Conservation (phyloP, 2,113 vertebrate species). For the Acrocephalus kingi region DNA sequence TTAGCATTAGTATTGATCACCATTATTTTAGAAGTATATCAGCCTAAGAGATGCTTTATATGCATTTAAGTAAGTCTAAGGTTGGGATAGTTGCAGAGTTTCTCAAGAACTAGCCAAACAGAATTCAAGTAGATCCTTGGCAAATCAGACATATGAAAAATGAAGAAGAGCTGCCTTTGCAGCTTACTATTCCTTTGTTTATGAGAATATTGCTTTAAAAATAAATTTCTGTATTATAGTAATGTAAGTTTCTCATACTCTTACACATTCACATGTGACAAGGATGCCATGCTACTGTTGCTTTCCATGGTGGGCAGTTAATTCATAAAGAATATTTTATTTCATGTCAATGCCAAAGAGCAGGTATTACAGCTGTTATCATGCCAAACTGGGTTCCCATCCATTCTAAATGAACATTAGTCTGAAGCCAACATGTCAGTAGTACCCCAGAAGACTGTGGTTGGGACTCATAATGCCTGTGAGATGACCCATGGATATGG, state of each 20-base stretch:
- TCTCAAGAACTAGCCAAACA: not conserved
- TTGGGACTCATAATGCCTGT: not conserved
- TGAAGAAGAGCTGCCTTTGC: not conserved
- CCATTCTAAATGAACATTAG: not conserved
- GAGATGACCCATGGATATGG: accelerated
- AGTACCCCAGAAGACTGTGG: not conserved
- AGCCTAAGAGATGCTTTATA: not conserved
- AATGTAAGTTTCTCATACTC: not conserved
- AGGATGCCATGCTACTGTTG: not conserved
- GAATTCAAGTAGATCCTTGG: not conserved
- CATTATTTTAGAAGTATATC: not conserved
- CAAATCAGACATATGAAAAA: not conserved
- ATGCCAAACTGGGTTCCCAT: not conserved
- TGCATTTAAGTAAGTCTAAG: not conserved
- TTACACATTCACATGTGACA: not conserved
- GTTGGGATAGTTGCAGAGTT: not conserved
- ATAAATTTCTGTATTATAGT: not conserved
- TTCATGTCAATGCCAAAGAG: not conserved
- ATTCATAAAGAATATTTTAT: not conserved
- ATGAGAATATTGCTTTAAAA: not conserved
- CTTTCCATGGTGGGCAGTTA: not conserved
- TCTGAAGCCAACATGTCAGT: not conserved
- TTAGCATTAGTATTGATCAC: not conserved
- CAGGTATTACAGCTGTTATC: not conserved
- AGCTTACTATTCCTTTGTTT: not conserved